Percentiles rank a stretch among this genome's conserved stretches.
Evolutionary conservation across 2,797 vertebrate genomes (phyloP).

Genomic region (Discoglossus pictus): DNA sequence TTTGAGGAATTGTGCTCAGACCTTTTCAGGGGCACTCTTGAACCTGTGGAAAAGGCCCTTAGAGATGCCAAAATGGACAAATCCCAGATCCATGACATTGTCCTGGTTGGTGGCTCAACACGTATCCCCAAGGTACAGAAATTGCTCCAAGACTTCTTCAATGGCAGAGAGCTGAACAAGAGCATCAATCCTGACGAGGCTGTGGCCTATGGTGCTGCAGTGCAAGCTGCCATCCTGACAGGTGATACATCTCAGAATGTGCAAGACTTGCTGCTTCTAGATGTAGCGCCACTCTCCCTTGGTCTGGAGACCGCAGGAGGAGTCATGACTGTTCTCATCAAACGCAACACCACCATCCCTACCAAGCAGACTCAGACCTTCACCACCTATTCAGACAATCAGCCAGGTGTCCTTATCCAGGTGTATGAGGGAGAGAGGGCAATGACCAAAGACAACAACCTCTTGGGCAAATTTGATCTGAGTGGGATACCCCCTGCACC

Average conservation of each 20-base stretch:
- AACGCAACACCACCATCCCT: slow-evolving; percentile 91
- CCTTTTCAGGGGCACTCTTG: slow-evolving; percentile 88
- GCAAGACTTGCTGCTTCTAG: slow-evolving; percentile 87
- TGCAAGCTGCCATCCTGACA: slow-evolving; percentile 89
- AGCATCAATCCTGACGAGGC: slow-evolving; percentile 93
- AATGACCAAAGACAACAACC: slow-evolving; percentile 93
- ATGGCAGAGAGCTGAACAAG: slow-evolving; percentile 89
- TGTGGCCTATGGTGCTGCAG: slow-evolving; percentile 86
- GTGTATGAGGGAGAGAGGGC: slow-evolving; percentile 91
- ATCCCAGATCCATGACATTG: slow-evolving; percentile 82
- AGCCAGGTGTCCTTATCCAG: slow-evolving; percentile 85
- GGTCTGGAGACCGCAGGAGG: slow-evolving; percentile 89
- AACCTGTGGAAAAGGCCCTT: slow-evolving; percentile 87
- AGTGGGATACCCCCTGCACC: slow-evolving; percentile 84
- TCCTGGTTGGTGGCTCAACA: slow-evolving; percentile 89
- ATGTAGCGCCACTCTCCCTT: slow-evolving; percentile 85
- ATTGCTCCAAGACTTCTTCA: slow-evolving; percentile 88
- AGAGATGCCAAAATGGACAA: slow-evolving; percentile 89
- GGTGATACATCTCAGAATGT: slow-evolving; percentile 91
- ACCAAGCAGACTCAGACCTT: slow-evolving; percentile 92
- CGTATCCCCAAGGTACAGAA: slow-evolving; percentile 94
- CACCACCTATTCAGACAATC: slow-evolving; percentile 91
- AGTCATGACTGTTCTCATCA: slow-evolving; percentile 88
- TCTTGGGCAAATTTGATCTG: slow-evolving; percentile 89
- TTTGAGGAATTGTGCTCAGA: slow-evolving; percentile 91